Evolutionary conservation across 1,140 invertebrate species (phyloP), one percentile per base, ranked within the genome.

Genomic region (Rhopalosiphum maidis): DNA sequence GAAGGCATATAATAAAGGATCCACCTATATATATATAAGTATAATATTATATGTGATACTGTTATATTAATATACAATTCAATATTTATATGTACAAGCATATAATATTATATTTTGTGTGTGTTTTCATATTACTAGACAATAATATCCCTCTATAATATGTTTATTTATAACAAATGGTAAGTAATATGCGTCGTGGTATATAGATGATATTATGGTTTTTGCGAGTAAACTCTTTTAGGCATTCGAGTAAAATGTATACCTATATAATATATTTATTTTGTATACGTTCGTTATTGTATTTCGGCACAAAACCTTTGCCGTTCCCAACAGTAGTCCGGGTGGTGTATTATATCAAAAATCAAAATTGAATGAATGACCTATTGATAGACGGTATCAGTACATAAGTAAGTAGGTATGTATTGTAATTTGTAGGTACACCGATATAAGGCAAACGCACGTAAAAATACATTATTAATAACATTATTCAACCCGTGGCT

Each of bases 91-190:
- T n/a, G n/a, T 68, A 68, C 5, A 30, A n/a, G 60, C 11, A 15
- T 15, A 60, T 30, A 60, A n/a, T 68, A 15, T 68, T 77, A 6
- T 77, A n/a, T 35, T 18, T 77, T 18, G 15, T n/a, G 30, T n/a
- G 18, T 68, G 11, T 77, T 77, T 68, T 77, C n/a, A n/a, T 77
- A n/a, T 68, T 68, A 4, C 18, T 18, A 68, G 30, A 68, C 60
- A 68, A 15, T n/a, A 68, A 68, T n/a, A 77, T 77, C 4, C 30
- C 2, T 77, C n/a, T 77, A 51, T 51, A 51, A 18, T n/a, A 5
- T n/a, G n/a, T 77, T 77, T 77, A 77, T 77, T 77, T 77, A 77
- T 77, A 77, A 77, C 60, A 77, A n/a, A 77, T n/a, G 60, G 60
- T 77, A n/a, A 77, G 60, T 77, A 77, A 77, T 77, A 77, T n/a